phyloP scores from a whole-genome alignment of 2,113 vertebrate genomes.

The Gadus chalcogrammus region DNA sequence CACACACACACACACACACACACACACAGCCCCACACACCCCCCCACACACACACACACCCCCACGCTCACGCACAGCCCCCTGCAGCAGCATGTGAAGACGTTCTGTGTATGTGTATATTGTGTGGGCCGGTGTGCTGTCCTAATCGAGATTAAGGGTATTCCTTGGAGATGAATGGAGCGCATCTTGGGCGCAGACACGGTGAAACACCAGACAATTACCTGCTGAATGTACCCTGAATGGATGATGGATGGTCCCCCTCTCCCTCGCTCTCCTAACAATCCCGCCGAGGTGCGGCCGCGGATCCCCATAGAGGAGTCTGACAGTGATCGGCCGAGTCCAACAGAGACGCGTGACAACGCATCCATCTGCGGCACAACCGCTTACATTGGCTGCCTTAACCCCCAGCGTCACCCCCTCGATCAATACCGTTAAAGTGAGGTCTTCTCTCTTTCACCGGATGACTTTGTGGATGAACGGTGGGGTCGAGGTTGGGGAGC shows the following conservation, averaged over 20 bases:
- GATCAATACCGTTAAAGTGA: conserved; percentile 72
- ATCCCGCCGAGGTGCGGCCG: conserved; percentile 59
- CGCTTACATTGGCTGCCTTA: conserved; percentile 59
- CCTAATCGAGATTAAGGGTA: conserved; percentile 57
- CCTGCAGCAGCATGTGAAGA: background rate
- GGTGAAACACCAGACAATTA: conserved; percentile 60
- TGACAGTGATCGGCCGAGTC: conserved; percentile 58
- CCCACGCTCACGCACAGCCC: no score
- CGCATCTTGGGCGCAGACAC: conserved; percentile 36
- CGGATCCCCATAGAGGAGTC: conserved; percentile 41
- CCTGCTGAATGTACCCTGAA: conserved; percentile 59
- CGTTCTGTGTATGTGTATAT: background rate
- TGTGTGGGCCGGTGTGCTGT: conserved; percentile 10
- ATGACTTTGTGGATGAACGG: conserved; percentile 48
- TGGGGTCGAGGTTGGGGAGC: background rate
- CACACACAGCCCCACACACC: no score
- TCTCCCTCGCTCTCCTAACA: conserved; percentile 54
- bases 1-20: no score
- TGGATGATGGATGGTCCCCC: conserved; percentile 68
- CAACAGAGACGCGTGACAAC: conserved; percentile 61
- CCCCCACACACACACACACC: no score
- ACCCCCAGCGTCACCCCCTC: background rate
- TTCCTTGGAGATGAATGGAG: conserved; percentile 58
- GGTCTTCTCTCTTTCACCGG: conserved; percentile 59
- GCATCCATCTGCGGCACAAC: conserved; percentile 64